phyloP scores from a whole-genome alignment of 2,113 vertebrate genomes.

The Ahaetulla prasina region DNA sequence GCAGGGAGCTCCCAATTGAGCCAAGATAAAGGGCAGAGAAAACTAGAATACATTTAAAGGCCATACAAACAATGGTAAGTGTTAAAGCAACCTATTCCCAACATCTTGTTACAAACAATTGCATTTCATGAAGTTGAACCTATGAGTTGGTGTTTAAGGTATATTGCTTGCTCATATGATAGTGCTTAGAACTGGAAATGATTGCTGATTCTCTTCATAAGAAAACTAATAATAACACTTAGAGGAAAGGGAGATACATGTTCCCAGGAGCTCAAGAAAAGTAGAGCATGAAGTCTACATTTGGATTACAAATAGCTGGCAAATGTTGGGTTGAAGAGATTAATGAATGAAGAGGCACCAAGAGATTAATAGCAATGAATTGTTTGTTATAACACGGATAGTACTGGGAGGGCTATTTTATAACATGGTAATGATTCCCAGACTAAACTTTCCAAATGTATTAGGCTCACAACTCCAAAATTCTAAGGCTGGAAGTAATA shows the following conservation, averaged over 20 bases:
- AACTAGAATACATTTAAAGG: not conserved
- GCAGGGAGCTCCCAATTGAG: not conserved
- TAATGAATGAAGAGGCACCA: not conserved
- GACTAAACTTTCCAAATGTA: not conserved
- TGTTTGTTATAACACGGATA: not conserved
- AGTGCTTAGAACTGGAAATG: not conserved
- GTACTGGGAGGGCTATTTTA: not conserved
- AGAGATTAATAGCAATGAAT: not conserved
- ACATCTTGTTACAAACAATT: not conserved
- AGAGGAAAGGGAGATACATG: not conserved
- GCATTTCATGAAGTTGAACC: not conserved
- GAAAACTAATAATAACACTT: not conserved
- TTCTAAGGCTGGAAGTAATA: not conserved
- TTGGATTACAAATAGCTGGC: slow-evolving; percentile 2
- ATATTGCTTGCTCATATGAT: not conserved
- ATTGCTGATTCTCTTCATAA: not conserved
- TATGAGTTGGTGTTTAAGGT: not conserved
- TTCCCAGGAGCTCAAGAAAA: not conserved
- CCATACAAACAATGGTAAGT: not conserved
- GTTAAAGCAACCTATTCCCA: not conserved
- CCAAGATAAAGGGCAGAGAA: not conserved
- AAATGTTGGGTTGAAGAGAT: not conserved
- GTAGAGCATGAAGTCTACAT: not conserved
- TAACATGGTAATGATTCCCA: not conserved
- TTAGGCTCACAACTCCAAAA: not conserved